Conservation (phyloP, 2,797 vertebrate species). For the Ptychobarbus kaznakovi region DNA sequence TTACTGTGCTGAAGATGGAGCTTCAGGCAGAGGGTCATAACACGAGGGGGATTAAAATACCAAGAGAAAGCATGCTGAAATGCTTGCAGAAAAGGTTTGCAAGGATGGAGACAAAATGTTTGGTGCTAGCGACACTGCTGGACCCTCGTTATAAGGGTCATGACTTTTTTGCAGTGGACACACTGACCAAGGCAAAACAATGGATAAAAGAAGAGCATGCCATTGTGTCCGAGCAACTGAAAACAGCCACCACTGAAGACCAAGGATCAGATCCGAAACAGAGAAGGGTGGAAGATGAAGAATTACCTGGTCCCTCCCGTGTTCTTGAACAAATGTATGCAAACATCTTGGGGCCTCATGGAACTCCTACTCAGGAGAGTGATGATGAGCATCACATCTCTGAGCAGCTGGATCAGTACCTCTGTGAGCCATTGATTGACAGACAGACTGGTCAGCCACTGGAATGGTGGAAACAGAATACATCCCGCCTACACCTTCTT, state of each 20-base stretch:
- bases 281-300: constrained; percentile 20
- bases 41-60: constrained; percentile 19
- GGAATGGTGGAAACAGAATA: constrained; percentile 47
- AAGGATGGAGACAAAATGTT: too few species aligned
- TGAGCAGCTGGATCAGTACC: too few species aligned
- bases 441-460: constrained; percentile 44
- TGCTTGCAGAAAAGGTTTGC: too few species aligned
- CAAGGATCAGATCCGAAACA: constrained; percentile 23
- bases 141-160: constrained; percentile 51
- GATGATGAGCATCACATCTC: neutral
- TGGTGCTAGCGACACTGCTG: neutral
- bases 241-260: neutral
- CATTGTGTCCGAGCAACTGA: too few species aligned
- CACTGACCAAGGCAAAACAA: neutral
- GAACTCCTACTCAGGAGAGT: too few species aligned
- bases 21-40: constrained; percentile 35
- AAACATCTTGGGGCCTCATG: too few species aligned
- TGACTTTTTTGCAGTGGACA: constrained; percentile 39
- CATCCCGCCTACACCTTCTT: constrained; percentile 27
- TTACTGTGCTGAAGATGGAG: constrained; percentile 43
- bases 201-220: too few species aligned
- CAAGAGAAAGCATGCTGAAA: constrained; percentile 18
- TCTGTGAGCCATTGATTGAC: neutral
- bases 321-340: too few species aligned
- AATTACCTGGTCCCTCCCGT: constrained; percentile 23